Conservation (phyloP, 2,113 vertebrate species). For the Salvelinus alpinus region DNA sequence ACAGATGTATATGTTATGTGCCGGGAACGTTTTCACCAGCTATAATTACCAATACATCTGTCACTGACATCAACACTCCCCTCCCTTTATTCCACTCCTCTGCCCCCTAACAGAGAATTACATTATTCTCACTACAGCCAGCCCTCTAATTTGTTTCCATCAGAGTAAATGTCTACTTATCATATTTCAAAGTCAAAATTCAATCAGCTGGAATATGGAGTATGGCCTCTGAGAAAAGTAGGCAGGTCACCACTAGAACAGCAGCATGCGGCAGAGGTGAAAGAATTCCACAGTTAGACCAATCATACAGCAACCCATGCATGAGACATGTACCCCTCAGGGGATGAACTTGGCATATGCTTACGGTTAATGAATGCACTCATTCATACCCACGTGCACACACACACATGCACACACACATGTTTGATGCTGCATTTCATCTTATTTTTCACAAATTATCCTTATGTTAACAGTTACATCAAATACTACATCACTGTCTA, state of each 20-base stretch:
- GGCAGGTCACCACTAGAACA: not conserved
- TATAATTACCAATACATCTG: not conserved
- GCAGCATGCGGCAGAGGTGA: not conserved
- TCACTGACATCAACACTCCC: constrained; percentile 3
- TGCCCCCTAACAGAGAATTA: constrained; percentile 13
- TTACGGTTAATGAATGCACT: not conserved
- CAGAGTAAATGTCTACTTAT: constrained; percentile 24
- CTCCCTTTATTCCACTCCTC: not conserved
- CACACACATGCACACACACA: not conserved
- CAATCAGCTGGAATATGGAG: too few species aligned
- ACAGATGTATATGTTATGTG: not conserved
- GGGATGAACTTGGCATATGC: not conserved
- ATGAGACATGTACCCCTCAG: not conserved
- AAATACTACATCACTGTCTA: too few species aligned
- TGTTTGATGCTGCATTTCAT: too few species aligned
- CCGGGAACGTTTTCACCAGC: not conserved
- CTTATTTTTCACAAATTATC: too few species aligned
- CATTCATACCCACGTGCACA: not conserved
- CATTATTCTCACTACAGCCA: constrained; percentile 16
- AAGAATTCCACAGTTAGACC: not conserved
- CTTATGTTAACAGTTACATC: too few species aligned
- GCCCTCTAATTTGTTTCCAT: constrained; percentile 31
- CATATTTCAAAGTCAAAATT: not conserved
- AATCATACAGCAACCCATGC: not conserved
- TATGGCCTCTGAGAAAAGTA: too few species aligned